Conservation (phyloP, 1,140 invertebrate genomes). For the Hyphantria cunea region DNA sequence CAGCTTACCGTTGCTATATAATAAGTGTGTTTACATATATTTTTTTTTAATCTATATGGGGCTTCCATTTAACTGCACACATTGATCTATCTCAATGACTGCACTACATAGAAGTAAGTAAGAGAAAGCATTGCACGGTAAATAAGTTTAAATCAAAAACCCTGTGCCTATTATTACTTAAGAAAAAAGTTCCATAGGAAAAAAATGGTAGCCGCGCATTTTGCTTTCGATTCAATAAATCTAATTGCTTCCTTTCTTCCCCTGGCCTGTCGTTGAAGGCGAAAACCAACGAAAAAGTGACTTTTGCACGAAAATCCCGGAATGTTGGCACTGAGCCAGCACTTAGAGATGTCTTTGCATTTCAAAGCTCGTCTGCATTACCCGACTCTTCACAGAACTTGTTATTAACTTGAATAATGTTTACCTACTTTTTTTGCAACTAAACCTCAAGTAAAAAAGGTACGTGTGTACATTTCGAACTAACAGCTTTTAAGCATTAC, state of each 20-base stretch:
- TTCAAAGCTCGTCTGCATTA: constrained; percentile 35
- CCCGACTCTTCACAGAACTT: constrained; percentile 25
- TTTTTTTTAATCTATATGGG: no score
- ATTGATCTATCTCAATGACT: no score
- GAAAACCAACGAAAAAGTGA: constrained; percentile 63
- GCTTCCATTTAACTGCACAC: no score
- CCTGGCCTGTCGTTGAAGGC: constrained; percentile 40
- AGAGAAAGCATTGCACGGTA: no score
- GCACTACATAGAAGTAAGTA: no score
- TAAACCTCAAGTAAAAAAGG: background rate
- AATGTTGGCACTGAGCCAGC: constrained; percentile 58
- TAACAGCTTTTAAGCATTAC: constrained; percentile 13
- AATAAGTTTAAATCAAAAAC: no score
- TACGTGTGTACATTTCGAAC: constrained; percentile 5
- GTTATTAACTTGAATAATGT: constrained; percentile 22
- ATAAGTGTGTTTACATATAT: no score
- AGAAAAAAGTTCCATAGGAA: no score
- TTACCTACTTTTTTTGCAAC: constrained; percentile 5
- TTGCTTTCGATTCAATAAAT: constrained; percentile 63
- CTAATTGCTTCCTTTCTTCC: constrained; percentile 68
- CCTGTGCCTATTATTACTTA: no score
- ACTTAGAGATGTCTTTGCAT: constrained; percentile 42
- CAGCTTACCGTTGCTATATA: no score
- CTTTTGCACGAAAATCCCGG: constrained; percentile 51
- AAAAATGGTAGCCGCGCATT: constrained; percentile 29